Evolutionary conservation across 2,113 vertebrate species (phyloP).

Genomic region (Rostratula benghalensis): DNA sequence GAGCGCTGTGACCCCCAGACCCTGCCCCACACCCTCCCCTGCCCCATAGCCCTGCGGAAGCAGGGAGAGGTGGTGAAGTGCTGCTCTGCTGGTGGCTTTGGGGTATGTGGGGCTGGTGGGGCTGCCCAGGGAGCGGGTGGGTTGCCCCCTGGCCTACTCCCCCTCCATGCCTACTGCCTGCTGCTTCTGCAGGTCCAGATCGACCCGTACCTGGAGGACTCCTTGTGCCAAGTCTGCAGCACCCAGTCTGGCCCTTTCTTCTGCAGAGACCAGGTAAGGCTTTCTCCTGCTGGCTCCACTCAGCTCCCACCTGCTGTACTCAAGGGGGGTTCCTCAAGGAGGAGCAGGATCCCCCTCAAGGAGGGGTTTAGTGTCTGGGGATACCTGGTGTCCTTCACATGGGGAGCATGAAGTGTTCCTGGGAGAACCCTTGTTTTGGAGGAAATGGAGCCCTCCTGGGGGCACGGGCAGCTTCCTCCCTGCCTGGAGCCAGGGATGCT

Average conservation of each 20-base stretch:
- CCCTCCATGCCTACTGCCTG: neutral
- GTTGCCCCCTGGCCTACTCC: too few species aligned
- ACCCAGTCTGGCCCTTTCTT: conserved; percentile 95
- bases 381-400: neutral
- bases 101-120: neutral
- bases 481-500: rapidly evolving
- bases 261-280: conserved; percentile 93
- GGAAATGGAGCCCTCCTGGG: neutral
- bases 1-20: rapidly evolving
- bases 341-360: neutral
- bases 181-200: conserved; percentile 88
- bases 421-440: neutral
- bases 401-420: neutral
- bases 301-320: rapidly evolving
- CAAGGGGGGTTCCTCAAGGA: rapidly evolving
- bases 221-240: conserved; percentile 94
- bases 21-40: rapidly evolving
- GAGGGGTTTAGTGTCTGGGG: neutral
- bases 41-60: rapidly evolving
- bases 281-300: neutral
- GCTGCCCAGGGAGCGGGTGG: rapidly evolving
- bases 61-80: neutral
- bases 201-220: conserved; percentile 95
- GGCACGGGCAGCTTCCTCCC: neutral
- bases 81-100: neutral